phyloP scores from a whole-genome alignment of 2,797 vertebrate species.

The Stomatorhinus walkeri region DNA sequence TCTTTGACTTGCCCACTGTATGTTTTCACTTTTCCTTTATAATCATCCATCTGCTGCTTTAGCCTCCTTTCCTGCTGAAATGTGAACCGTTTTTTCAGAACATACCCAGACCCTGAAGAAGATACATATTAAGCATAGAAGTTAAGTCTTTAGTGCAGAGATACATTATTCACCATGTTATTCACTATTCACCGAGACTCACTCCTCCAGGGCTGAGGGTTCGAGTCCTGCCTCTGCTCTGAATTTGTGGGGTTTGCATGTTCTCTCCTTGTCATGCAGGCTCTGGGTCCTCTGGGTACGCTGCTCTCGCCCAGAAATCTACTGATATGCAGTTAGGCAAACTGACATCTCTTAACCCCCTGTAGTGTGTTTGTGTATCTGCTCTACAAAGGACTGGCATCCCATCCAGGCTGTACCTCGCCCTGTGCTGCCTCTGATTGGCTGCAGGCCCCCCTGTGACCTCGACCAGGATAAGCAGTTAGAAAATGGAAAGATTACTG shows the following conservation, averaged over 20 bases:
- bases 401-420: neutral
- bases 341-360: neutral
- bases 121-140: neutral
- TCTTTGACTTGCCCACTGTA: neutral
- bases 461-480: neutral
- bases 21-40: neutral
- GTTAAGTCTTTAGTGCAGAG: neutral
- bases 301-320: neutral
- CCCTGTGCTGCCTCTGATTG: neutral
- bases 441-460: neutral
- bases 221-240: neutral
- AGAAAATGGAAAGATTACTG: neutral
- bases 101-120: neutral
- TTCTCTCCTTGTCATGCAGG: neutral
- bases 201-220: neutral
- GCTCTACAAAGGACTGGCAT: neutral
- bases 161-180: neutral
- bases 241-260: neutral
- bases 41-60: neutral
- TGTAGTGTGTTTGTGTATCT: neutral
- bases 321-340: neutral
- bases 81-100: neutral
- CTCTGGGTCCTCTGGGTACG: neutral
- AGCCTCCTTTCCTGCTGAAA: neutral
- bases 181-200: neutral